A percentile compares a stretch with the other conserved stretches of the same genome.
These are phyloP conservation scores for Catocala sponsa DNA, from an alignment of 2,888 invertebrate species.

Conservation along the genomic window DNA sequence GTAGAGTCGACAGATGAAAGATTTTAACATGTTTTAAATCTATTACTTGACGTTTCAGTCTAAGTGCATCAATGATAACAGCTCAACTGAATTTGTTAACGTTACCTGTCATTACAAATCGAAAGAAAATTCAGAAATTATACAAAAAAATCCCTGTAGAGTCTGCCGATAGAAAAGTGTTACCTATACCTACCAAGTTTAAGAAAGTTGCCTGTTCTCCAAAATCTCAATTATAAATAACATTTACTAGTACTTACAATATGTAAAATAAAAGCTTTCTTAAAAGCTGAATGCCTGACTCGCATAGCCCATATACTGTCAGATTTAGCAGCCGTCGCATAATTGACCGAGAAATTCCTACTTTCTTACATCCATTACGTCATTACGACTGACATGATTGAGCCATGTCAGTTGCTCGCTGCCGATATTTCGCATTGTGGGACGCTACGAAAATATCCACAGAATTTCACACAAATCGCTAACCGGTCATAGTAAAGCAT, in stretches of 20 bases:
- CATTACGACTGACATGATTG: constrained; percentile 62
- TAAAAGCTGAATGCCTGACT: constrained; percentile 35
- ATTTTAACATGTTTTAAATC: no score
- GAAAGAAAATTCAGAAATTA: no score
- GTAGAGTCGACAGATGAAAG: no score
- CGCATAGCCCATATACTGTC: constrained; percentile 40
- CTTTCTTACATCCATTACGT: constrained; percentile 54
- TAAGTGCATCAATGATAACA: no score
- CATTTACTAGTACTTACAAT: neutral
- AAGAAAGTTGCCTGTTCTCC: no score
- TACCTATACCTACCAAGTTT: no score
- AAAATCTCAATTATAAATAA: neutral
- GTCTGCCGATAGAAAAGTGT: no score
- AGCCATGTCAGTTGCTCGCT: constrained; percentile 72
- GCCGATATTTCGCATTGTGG: constrained; percentile 49
- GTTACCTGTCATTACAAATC: no score
- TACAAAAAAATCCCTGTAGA: no score
- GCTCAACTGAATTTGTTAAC: no score
- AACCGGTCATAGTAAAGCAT: constrained; percentile 51
- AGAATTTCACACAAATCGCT: constrained; percentile 60
- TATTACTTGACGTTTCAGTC: no score
- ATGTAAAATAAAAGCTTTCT: constrained; percentile 17
- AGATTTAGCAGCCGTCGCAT: constrained; percentile 40
- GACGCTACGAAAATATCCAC: constrained; percentile 70
- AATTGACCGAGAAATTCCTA: constrained; percentile 49